phyloP scores from a whole-genome alignment of 2,113 vertebrate species.

The Eublepharis macularius region DNA sequence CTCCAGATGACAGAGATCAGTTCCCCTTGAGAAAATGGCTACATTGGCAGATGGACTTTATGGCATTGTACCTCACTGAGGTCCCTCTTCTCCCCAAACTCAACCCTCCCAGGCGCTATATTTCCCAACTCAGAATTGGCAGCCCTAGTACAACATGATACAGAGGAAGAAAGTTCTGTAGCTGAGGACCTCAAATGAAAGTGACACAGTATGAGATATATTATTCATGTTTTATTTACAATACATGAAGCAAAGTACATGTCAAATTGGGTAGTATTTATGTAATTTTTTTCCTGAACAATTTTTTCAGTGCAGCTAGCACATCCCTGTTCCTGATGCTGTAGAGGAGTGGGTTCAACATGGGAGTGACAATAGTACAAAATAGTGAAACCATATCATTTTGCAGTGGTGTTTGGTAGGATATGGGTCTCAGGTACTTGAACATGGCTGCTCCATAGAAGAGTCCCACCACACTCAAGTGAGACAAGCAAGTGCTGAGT shows the following conservation, averaged over 20 bases:
- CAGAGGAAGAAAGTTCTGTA: no score
- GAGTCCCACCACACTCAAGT: slow-evolving; percentile 31
- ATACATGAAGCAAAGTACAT: not conserved
- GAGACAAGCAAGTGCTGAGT: slow-evolving; percentile 45
- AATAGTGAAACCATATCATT: not conserved
- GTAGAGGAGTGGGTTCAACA: not conserved
- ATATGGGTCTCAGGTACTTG: slow-evolving; percentile 46
- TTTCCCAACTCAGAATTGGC: no score
- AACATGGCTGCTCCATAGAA: slow-evolving; percentile 51
- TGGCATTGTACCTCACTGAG: no score
- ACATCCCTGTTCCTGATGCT: not conserved
- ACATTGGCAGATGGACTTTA: no score
- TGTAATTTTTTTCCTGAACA: not conserved
- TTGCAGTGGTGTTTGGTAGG: not conserved
- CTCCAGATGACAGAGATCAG: no score
- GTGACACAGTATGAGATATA: not conserved
- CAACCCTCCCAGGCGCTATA: no score
- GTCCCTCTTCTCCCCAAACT: no score
- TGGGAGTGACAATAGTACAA: not conserved
- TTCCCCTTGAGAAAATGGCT: no score
- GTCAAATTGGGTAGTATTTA: not conserved
- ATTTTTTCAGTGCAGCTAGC: not conserved
- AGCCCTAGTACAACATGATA: no score
- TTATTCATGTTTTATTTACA: not conserved
- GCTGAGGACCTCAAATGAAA: no score